Conservation (phyloP, 1,140 invertebrate species). For the Plectrocnemia conspersa region DNA sequence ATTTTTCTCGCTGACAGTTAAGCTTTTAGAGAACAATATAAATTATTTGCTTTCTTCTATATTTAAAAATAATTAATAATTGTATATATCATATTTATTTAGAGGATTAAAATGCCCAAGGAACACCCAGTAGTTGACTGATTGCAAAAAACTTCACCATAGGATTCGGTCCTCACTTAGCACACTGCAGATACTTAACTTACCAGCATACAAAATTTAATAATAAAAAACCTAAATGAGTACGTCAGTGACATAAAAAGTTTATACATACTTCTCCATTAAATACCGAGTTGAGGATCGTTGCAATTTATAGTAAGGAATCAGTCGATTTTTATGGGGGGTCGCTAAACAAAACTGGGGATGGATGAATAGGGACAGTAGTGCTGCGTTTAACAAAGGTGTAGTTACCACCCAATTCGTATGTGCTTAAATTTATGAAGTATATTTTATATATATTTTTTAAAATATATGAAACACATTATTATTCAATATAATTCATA, state of each 20-base stretch:
- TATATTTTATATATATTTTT: not conserved
- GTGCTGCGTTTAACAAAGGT: conserved; percentile 10
- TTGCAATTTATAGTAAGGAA: conserved; percentile 10
- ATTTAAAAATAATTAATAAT: too few relatives aligned
- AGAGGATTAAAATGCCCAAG: too few relatives aligned
- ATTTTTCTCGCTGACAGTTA: too few relatives aligned
- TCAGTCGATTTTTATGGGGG: conserved; percentile 28
- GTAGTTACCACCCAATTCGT: not conserved
- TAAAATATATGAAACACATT: not conserved
- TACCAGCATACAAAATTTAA: conserved; percentile 24
- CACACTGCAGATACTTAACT: conserved; percentile 29
- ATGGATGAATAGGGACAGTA: conserved; percentile 5
- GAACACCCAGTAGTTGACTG: too few relatives aligned
- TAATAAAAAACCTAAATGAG: conserved; percentile 17
- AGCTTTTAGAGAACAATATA: too few relatives aligned
- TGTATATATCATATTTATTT: too few relatives aligned
- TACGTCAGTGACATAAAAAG: conserved; percentile 2
- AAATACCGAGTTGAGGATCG: not conserved
- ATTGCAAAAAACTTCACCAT: conserved; percentile 23
- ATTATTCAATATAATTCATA: not conserved
- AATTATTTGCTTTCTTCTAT: too few relatives aligned
- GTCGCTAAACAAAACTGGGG: conserved; percentile 30
- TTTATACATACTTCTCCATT: too few relatives aligned
- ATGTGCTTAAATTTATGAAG: not conserved
- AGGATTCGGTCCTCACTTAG: conserved; percentile 29